These are phyloP conservation scores for Zophobas atratus DNA, from an alignment of 1,140 invertebrate species.

Conservation along the genomic window DNA sequence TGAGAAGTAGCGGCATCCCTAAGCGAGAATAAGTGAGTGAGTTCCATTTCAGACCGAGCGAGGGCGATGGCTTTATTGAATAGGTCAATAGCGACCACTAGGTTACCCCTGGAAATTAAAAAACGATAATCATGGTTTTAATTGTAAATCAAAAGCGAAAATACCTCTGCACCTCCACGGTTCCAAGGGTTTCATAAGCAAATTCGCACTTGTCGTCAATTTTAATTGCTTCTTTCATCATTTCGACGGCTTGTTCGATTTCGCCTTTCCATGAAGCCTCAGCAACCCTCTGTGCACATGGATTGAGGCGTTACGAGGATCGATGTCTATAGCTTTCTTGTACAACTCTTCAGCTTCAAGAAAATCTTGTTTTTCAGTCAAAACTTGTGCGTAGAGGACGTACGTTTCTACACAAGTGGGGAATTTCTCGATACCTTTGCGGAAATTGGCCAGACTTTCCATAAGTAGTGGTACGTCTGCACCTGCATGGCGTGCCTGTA, in stretches of 20 bases:
- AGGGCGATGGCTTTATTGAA: conserved; percentile 93
- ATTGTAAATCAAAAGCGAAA: neutral
- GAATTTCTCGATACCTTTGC: conserved; percentile 83
- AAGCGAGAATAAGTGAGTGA: conserved; percentile 89
- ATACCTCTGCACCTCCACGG: conserved; percentile 77
- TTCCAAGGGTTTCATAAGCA: conserved; percentile 95
- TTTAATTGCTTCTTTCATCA: conserved; percentile 88
- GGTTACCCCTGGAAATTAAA: conserved; percentile 81
- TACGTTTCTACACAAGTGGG: conserved; percentile 89
- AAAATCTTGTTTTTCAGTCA: conserved; percentile 85
- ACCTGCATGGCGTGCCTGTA: conserved; percentile 77
- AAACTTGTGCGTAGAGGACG: conserved; percentile 85
- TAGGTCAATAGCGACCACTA: conserved; percentile 85
- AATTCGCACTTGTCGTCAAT: conserved; percentile 94
- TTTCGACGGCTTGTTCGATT: conserved; percentile 83
- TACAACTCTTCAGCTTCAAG: conserved; percentile 87
- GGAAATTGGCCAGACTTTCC: conserved; percentile 80
- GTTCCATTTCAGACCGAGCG: conserved; percentile 87
- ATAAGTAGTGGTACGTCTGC: conserved; percentile 73
- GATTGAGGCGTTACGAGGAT: conserved; percentile 89
- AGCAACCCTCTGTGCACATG: conserved; percentile 91
- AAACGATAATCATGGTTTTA: neutral
- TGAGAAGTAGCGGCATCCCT: conserved; percentile 91
- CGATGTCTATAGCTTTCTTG: conserved; percentile 84
- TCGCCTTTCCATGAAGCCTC: conserved; percentile 87